Evolutionary conservation across 2,797 vertebrate genomes (phyloP), one percentile per base, ranked within the genome.

Genomic region (Gymnodraco acuticeps): DNA sequence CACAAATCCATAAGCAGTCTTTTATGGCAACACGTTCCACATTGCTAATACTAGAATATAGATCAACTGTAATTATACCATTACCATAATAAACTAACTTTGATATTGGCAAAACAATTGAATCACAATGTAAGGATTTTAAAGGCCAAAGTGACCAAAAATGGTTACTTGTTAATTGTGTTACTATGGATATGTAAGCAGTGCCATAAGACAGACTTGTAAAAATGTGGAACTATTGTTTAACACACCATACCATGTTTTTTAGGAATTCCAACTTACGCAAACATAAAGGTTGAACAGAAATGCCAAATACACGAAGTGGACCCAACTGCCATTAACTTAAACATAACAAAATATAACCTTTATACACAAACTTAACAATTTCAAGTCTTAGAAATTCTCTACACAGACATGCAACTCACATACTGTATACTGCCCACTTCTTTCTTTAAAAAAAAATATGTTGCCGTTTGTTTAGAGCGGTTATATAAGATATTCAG

Each of bases 401-500:
- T 74, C 13, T 45, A 41, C 31, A 43, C 50, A 42, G 43, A 63
- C 58, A 70, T 73, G 50, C 54, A 69, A 83, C 66, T 43, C 69
- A 70, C 55, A 65, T 20, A 59, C 31, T 41, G n/a, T 50, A 41
- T 23, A 46, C 59, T 27, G 27, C 45, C 27, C 43, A 51, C 33
- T 46, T 80, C 45, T 41, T 46, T 10, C 59, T 45, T 23, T 23
- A 23, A 23, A 23, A 23, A 1, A 59, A 72, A 78, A 70, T 73
- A 48, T 56, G 20, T 74, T 69, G 62, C 50, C 19, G 78, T 64
- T 70, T 50, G 73, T 63, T 64, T 69, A 31, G 83, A 86, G 84
- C 80, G 64, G 84, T 92, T 92, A 91, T 46, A 69, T 85, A 91
- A 89, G 81, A 77, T 53, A 43, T 62, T 73, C 75, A 51, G 53